Conservation (phyloP, 2,113 vertebrate genomes). For the Girardinichthys multiradiatus region DNA sequence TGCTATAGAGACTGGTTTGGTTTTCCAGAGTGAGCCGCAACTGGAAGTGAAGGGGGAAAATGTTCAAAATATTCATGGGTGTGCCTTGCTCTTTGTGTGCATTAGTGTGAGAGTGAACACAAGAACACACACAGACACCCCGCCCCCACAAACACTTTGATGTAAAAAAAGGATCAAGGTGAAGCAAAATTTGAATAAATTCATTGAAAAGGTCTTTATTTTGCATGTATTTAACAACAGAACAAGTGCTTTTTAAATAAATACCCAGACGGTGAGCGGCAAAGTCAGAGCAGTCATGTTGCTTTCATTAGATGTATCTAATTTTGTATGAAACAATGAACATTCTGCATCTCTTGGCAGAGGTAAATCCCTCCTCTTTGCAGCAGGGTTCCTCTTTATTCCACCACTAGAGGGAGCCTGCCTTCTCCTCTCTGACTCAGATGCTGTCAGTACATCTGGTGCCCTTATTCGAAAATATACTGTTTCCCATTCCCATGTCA, state of each 20-base stretch:
- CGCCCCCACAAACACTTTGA: conserved; percentile 33
- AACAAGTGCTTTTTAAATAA: conserved; percentile 32
- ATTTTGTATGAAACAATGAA: conserved; percentile 12
- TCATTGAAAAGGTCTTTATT: conserved; percentile 29
- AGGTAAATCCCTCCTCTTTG: conserved; percentile 53
- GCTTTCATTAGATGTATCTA: conserved; percentile 22
- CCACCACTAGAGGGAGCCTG: conserved; percentile 57
- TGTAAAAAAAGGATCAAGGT: conserved; percentile 40
- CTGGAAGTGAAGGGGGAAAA: conserved; percentile 36
- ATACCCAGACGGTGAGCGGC: conserved; percentile 35
- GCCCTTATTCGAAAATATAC: conserved; percentile 4
- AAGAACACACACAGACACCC: background rate
- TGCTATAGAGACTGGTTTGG: conserved; percentile 72
- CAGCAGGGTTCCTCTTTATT: conserved; percentile 32
- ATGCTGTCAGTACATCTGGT: background rate
- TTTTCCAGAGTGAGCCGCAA: conserved; percentile 49
- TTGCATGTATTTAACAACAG: conserved; percentile 45
- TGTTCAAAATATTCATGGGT: conserved; percentile 62
- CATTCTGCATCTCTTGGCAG: conserved; percentile 52
- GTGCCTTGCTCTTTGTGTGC: conserved; percentile 34
- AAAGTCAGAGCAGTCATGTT: conserved; percentile 38
- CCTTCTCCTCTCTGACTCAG: conserved; percentile 4
- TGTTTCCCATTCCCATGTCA: background rate
- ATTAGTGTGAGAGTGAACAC: background rate
- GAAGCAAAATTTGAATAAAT: conserved; percentile 42